Evolutionary conservation across 2,113 vertebrate genomes (phyloP).

Genomic region (Gnathonemus longibarbis): DNA sequence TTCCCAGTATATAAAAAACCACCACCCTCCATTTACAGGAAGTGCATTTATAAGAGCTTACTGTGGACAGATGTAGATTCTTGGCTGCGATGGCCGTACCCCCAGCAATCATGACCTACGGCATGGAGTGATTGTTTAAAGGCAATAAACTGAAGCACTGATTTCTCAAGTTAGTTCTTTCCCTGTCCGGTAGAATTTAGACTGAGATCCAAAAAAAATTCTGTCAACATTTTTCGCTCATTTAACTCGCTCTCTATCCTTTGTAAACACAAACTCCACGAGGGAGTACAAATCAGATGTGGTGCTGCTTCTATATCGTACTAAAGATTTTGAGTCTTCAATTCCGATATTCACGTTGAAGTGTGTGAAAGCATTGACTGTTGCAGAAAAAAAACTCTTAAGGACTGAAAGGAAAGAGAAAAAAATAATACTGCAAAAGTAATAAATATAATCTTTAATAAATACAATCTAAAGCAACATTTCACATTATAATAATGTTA

Average conservation of each 20-base stretch:
- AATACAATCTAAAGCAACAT: not conserved
- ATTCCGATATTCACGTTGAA: not conserved
- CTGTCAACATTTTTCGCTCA: not conserved
- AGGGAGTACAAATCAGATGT: not conserved
- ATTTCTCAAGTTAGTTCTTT: not conserved
- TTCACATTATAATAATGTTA: not conserved
- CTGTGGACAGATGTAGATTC: constrained; percentile 52
- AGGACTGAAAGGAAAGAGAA: not conserved
- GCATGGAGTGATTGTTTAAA: not conserved
- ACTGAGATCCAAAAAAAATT: not conserved
- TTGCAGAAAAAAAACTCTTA: not conserved
- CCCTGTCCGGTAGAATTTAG: not conserved
- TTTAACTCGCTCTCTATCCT: not conserved
- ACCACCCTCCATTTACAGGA: not conserved
- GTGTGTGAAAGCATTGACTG: not conserved
- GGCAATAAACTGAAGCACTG: not conserved
- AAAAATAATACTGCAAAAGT: not conserved
- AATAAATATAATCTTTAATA: not conserved
- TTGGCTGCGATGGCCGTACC: constrained; percentile 50
- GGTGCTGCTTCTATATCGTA: not conserved
- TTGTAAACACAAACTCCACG: not conserved
- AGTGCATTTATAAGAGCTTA: constrained; percentile 31
- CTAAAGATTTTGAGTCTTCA: not conserved
- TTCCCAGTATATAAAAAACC: not conserved
- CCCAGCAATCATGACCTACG: constrained; percentile 53